A percentile compares a stretch with the other conserved stretches of the same genome.
These are phyloP conservation scores for Thunnus maccoyii DNA, from an alignment of 2,113 vertebrate species.

Conservation along the genomic window DNA sequence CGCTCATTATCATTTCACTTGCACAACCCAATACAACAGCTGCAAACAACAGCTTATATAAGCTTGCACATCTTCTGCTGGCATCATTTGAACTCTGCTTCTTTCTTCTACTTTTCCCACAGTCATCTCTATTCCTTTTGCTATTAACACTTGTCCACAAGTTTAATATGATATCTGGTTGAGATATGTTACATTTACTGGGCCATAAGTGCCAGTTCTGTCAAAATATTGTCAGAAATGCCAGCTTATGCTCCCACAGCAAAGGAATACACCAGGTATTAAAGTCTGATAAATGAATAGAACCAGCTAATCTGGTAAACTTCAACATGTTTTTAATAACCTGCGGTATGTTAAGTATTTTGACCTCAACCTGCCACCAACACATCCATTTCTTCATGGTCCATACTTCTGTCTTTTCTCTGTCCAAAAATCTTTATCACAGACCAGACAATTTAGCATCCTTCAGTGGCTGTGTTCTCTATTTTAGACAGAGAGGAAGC, in stretches of 20 bases:
- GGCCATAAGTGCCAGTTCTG: neutral
- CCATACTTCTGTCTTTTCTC: neutral
- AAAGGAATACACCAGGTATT: neutral
- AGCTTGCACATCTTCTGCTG: conserved; percentile 23
- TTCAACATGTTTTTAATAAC: neutral
- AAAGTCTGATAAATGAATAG: neutral
- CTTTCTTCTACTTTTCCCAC: conserved; percentile 43
- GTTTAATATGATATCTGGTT: conserved; percentile 14
- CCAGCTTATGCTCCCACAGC: neutral
- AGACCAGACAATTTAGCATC: neutral
- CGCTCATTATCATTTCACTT: conserved; percentile 10
- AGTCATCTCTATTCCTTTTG: conserved; percentile 29
- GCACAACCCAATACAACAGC: conserved; percentile 29
- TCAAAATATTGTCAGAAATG: conserved; percentile 3
- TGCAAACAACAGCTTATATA: conserved; percentile 47
- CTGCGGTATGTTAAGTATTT: neutral
- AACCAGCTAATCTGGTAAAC: no score
- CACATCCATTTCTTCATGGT: neutral
- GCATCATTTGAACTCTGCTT: conserved; percentile 1
- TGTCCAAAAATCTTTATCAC: neutral
- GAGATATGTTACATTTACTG: neutral
- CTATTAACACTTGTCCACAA: neutral
- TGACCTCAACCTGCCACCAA: neutral
- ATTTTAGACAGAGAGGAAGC: neutral
- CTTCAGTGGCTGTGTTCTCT: neutral